Percentiles rank a stretch among this genome's conserved stretches.
Evolutionary conservation across 2,797 vertebrate species (phyloP).

Genomic region (Typhlichthys subterraneus): DNA sequence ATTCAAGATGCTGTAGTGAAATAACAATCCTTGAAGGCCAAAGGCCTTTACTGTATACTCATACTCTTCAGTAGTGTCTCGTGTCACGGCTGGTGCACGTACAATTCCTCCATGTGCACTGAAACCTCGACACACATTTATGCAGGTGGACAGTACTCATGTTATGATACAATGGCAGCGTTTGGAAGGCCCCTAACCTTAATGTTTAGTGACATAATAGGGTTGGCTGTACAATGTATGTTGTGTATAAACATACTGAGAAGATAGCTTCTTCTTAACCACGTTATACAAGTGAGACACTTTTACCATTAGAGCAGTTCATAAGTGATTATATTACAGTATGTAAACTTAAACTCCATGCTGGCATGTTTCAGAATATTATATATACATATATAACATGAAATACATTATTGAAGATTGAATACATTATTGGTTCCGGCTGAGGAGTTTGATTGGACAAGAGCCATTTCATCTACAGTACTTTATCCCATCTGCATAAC

Average conservation of each 20-base stretch:
- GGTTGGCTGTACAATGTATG: constrained; percentile 54
- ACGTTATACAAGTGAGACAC: constrained; percentile 44
- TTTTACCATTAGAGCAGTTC: constrained; percentile 61
- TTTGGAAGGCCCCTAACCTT: constrained; percentile 55
- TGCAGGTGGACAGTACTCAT: constrained; percentile 58
- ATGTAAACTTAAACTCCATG: constrained; percentile 52
- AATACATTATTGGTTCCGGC: too few species aligned
- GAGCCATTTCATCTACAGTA: too few species aligned
- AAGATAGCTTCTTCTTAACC: constrained; percentile 51
- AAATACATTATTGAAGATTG: constrained; percentile 22
- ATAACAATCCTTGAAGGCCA: constrained; percentile 13
- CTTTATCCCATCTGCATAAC: too few species aligned
- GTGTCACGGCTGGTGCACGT: background rate
- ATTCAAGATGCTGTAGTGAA: constrained; percentile 10
- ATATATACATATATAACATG: constrained; percentile 20
- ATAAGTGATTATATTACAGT: constrained; percentile 47
- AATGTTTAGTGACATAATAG: constrained; percentile 72
- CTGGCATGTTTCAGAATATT: constrained; percentile 43
- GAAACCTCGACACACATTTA: constrained; percentile 8
- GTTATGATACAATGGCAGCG: constrained; percentile 37
- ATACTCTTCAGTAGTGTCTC: constrained; percentile 20
- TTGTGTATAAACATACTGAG: constrained; percentile 26
- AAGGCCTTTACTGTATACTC: constrained; percentile 26
- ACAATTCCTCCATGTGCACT: constrained; percentile 15
- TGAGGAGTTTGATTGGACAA: too few species aligned